A percentile compares a stretch with the other conserved stretches of the same genome.
Conservation (phyloP, 2,797 vertebrate genomes). For the Rhinella marina region DNA sequence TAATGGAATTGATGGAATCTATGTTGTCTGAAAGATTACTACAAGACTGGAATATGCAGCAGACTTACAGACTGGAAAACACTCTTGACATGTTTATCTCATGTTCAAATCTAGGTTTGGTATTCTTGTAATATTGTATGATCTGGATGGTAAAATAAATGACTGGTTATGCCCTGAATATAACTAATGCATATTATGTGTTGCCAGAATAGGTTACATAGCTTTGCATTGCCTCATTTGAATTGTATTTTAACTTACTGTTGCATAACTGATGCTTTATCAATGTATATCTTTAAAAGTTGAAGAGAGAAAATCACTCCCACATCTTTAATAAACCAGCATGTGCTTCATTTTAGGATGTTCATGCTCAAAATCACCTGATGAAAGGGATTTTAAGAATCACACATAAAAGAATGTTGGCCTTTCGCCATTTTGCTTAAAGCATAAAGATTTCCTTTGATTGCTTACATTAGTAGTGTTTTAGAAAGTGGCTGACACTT, state of each 20-base stretch:
- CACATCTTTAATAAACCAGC: slow-evolving; percentile 27
- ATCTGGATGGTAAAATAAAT: too few species aligned
- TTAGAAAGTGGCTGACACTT: slow-evolving; percentile 3
- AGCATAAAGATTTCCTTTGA: slow-evolving; percentile 13
- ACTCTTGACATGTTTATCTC: too few species aligned
- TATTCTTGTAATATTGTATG: too few species aligned
- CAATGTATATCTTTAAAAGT: not conserved
- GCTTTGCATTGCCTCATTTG: too few species aligned
- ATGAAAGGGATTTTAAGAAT: slow-evolving; percentile 15
- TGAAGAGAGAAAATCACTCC: not conserved
- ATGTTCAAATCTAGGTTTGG: too few species aligned
- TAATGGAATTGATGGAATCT: too few species aligned
- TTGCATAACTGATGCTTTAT: not conserved
- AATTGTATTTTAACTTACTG: not conserved
- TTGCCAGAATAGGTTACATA: too few species aligned
- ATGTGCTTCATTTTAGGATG: not conserved
- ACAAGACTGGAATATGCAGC: too few species aligned
- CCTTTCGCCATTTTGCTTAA: slow-evolving; percentile 13
- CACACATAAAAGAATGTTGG: slow-evolving; percentile 1
- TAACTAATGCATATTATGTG: too few species aligned
- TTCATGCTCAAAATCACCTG: not conserved
- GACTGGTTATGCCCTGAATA: too few species aligned
- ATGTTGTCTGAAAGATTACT: too few species aligned
- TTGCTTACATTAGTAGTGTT: slow-evolving; percentile 29
- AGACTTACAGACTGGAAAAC: too few species aligned